phyloP scores from a whole-genome alignment of 2,797 vertebrate species.

The Clarias laeviceps region DNA sequence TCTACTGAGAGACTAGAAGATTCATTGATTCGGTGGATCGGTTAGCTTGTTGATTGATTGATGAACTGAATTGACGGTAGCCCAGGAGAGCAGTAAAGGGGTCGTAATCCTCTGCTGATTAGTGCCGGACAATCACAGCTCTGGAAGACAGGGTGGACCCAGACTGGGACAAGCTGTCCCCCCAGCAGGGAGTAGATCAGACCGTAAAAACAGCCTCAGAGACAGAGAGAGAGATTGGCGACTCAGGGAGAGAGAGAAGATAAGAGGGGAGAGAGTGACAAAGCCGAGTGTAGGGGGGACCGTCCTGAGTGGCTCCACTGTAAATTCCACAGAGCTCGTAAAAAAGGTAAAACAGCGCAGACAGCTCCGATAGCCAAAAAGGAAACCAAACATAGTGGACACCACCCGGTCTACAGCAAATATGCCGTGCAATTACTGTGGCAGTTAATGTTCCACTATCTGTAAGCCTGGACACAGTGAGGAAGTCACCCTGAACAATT shows the following conservation, averaged over 20 bases:
- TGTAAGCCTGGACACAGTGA: conserved; percentile 26
- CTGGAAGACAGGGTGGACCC: conserved; percentile 57
- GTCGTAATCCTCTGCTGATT: conserved; percentile 63
- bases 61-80: conserved; percentile 54
- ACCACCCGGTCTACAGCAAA: conserved; percentile 39
- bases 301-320: conserved; percentile 62
- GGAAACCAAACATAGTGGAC: conserved; percentile 46
- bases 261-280: conserved; percentile 53
- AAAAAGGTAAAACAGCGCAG: conserved; percentile 51
- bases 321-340: conserved; percentile 65
- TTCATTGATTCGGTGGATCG: conserved; percentile 47
- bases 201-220: conserved; percentile 50
- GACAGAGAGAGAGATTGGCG: conserved; percentile 49
- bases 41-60: conserved; percentile 47
- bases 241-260: conserved; percentile 42
- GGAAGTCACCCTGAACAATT: not conserved
- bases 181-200: conserved; percentile 48
- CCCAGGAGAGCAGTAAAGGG: conserved; percentile 52
- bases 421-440: conserved; percentile 38
- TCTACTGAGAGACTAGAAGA: conserved; percentile 26
- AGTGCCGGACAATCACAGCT: conserved; percentile 61
- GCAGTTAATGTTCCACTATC: conserved; percentile 51
- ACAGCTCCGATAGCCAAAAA: conserved; percentile 38
- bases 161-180: conserved; percentile 63
- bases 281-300: conserved; percentile 34